These are phyloP conservation scores for Laothoe populi DNA, from an alignment of 2,888 invertebrate species.

Conservation along the genomic window DNA sequence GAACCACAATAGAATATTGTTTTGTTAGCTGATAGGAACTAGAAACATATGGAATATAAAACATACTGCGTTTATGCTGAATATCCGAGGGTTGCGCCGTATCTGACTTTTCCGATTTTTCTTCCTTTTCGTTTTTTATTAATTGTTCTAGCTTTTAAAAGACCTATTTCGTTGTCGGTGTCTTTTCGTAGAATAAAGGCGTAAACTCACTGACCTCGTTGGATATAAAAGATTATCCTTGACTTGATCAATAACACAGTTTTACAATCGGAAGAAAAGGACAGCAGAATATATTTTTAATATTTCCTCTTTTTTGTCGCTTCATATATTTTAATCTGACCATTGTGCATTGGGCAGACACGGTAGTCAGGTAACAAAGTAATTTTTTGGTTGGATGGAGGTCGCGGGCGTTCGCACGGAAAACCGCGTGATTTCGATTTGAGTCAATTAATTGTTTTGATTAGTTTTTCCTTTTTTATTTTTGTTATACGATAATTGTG, in stretches of 20 bases:
- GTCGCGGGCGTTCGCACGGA: conserved; percentile 53
- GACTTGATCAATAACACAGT: not conserved
- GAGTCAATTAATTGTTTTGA: conserved; percentile 34
- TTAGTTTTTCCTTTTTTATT: conserved; percentile 25
- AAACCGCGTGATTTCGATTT: conserved; percentile 41
- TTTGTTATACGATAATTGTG: conserved; percentile 15
- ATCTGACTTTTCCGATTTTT: too few species aligned
- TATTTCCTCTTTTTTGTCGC: conserved; percentile 1
- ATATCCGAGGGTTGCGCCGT: too few species aligned
- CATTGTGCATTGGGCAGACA: conserved; percentile 21
- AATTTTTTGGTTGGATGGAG: conserved; percentile 65
- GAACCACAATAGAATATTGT: too few species aligned
- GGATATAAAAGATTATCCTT: not conserved
- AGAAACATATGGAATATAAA: too few species aligned
- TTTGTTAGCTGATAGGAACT: too few species aligned
- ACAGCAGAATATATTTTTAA: conserved; percentile 30
- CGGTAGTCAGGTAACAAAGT: conserved; percentile 42
- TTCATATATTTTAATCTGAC: not conserved
- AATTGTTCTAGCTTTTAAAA: too few species aligned
- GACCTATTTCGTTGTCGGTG: too few species aligned
- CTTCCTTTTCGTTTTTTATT: too few species aligned
- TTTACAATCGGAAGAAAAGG: not conserved
- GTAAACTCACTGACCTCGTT: not conserved
- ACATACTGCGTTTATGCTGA: too few species aligned
- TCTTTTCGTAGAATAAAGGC: too few species aligned